These are phyloP conservation scores for Sisyra terminalis DNA, from an alignment of 2,888 invertebrate species.

Conservation along the genomic window DNA sequence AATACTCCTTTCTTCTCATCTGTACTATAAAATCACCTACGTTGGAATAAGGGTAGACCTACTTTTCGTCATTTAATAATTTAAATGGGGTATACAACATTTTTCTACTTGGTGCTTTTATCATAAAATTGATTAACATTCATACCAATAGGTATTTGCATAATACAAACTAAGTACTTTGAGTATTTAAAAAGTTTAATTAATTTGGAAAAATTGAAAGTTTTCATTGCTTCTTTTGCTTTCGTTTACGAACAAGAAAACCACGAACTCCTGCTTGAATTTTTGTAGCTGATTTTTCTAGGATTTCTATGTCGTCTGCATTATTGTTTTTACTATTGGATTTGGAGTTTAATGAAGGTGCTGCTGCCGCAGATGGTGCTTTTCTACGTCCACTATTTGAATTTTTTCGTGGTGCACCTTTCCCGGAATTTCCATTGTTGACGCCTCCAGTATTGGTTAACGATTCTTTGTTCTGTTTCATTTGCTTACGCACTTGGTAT, in stretches of 20 bases:
- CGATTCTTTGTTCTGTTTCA: conserved; percentile 4
- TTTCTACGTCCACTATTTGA: background rate
- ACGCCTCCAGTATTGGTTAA: background rate
- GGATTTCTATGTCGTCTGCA: conserved; percentile 13
- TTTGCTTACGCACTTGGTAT: conserved; percentile 26
- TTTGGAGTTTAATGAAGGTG: conserved; percentile 5
- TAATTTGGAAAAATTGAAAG: too few species aligned
- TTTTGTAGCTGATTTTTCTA: conserved; percentile 31
- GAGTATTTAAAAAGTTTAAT: too few species aligned
- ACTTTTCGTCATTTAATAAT: too few species aligned
- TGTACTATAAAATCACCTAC: too few species aligned
- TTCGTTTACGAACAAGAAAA: conserved; percentile 32
- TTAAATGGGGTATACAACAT: too few species aligned
- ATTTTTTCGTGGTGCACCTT: background rate
- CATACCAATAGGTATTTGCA: too few species aligned
- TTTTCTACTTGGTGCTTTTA: too few species aligned
- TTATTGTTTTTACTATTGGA: conserved; percentile 6
- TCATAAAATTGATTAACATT: too few species aligned
- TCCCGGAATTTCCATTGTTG: conserved; percentile 1
- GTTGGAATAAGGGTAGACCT: too few species aligned
- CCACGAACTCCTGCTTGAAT: conserved; percentile 38
- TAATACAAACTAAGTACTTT: too few species aligned
- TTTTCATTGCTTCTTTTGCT: conserved; percentile 21
- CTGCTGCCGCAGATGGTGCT: background rate
- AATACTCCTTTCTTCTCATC: too few species aligned